Evolutionary conservation across 2,113 vertebrate genomes (phyloP), one percentile per base, ranked within the genome.

Genomic region (Microcebus ravelobensis): DNA sequence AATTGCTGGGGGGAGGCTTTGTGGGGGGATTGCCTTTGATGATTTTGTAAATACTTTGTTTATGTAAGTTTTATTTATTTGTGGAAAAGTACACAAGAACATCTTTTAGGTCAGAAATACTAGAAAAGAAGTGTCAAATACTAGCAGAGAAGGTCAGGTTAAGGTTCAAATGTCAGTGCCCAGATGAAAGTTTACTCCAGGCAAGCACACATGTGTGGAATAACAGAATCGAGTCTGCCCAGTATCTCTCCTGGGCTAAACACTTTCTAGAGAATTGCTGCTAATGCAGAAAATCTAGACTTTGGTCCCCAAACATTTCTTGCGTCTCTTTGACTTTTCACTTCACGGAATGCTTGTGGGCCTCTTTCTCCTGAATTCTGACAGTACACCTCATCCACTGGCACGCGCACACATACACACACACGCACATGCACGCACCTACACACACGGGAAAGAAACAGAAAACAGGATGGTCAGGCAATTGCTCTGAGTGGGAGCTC

Each of bases 31-130:
- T 87, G 34, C 70, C 90, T 92, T 95, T 73, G 95, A 91, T 71
- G 77, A 3, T 92, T 98, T 91, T 7, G 12, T 95, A 63, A 97
- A 95, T 67, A 84, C 93, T 94, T 82, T 79, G 31, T 87, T 96
- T 76, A 74, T 96, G 1, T 52, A 91, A 82, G 55, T 92, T 96
- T 96, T 94, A 94, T 94, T 97, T 97, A 74, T 91, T 94, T 84
- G 93, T 96, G 52, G 36, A 71, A 98, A 98, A 98, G 94, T 55
- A 31, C 55, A 68, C 50, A 91, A 91, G 34, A 67, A 5, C 3
- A 45, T 14, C 17, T 87, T 95, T 89, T 67, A 87, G 39, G 61
- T 94, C 76, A 85, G 84, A 39, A n/a, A 70, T 95, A 63, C 79
- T 82, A 74, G 84, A 88, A 97, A 97, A 90, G 17, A 52, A 55